Conservation (phyloP, 1,140 invertebrate species). For the Drosophila suzukii region DNA sequence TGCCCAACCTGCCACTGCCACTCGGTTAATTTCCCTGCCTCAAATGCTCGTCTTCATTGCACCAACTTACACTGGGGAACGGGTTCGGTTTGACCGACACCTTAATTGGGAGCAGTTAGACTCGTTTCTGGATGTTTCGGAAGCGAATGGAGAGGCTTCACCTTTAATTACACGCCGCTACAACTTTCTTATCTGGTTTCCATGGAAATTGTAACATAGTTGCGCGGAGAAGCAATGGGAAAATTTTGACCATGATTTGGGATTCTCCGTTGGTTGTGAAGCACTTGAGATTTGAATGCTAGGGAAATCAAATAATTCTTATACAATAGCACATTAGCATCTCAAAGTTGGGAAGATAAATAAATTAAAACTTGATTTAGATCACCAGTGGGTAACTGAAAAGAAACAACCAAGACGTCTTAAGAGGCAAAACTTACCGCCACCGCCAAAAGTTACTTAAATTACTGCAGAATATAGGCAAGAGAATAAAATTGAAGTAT, state of each 20-base stretch:
- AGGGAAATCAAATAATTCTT: neutral
- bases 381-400: neutral
- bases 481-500: too few species aligned
- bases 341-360: too few species aligned
- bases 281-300: neutral
- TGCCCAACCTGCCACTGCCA: slow-evolving; percentile 50
- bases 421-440: too few species aligned
- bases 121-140: slow-evolving; percentile 70
- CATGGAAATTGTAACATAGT: slow-evolving; percentile 41
- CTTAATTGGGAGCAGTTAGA: slow-evolving; percentile 76
- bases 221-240: slow-evolving; percentile 6
- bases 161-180: slow-evolving; percentile 55
- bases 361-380: too few species aligned
- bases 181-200: slow-evolving; percentile 69
- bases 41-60: slow-evolving; percentile 18
- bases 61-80: slow-evolving; percentile 32
- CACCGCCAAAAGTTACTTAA: too few species aligned
- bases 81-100: slow-evolving; percentile 72
- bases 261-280: slow-evolving; percentile 3
- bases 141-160: slow-evolving; percentile 48
- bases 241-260: slow-evolving; percentile 21
- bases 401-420: neutral
- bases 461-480: neutral
- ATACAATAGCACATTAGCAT: too few species aligned
- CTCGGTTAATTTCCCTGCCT: slow-evolving; percentile 39